Evolutionary conservation across 2,797 vertebrate genomes (phyloP).

Genomic region (Syndactyla subalaris): DNA sequence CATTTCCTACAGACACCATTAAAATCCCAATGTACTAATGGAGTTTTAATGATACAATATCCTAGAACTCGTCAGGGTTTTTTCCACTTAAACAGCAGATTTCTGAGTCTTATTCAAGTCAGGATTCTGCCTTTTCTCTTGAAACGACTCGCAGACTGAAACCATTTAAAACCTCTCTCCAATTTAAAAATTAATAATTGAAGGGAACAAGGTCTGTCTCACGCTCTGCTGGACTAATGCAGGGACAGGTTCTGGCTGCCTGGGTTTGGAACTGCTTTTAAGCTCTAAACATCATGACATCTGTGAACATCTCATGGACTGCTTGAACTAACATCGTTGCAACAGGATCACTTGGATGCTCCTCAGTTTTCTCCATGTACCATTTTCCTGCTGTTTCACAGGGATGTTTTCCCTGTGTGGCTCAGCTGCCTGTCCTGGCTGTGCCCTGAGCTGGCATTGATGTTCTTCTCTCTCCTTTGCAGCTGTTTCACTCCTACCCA

Average conservation of each 20-base stretch:
- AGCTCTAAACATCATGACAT: slow-evolving; percentile 76
- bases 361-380: slow-evolving; percentile 40
- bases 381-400: not conserved
- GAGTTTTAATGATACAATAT: slow-evolving; percentile 76
- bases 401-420: not conserved
- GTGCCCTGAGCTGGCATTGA: not conserved
- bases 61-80: slow-evolving; percentile 59
- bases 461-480: slow-evolving; percentile 68
- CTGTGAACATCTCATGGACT: slow-evolving; percentile 73
- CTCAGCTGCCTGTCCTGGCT: not conserved
- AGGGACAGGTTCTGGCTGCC: slow-evolving; percentile 72
- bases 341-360: slow-evolving; percentile 27
- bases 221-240: slow-evolving; percentile 26
- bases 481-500: slow-evolving; percentile 98
- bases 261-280: slow-evolving; percentile 79
- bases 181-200: slow-evolving; percentile 71
- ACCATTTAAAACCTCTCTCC: slow-evolving; percentile 52
- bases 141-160: slow-evolving; percentile 36
- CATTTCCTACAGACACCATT: slow-evolving; percentile 75
- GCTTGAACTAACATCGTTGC: slow-evolving; percentile 68
- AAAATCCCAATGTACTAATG: slow-evolving; percentile 73
- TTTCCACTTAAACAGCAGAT: slow-evolving; percentile 64
- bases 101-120: slow-evolving; percentile 57
- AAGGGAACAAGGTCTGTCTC: not conserved
- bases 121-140: slow-evolving; percentile 55